Conservation (phyloP, 2,113 vertebrate genomes). For the Eulemur rufifrons region DNA sequence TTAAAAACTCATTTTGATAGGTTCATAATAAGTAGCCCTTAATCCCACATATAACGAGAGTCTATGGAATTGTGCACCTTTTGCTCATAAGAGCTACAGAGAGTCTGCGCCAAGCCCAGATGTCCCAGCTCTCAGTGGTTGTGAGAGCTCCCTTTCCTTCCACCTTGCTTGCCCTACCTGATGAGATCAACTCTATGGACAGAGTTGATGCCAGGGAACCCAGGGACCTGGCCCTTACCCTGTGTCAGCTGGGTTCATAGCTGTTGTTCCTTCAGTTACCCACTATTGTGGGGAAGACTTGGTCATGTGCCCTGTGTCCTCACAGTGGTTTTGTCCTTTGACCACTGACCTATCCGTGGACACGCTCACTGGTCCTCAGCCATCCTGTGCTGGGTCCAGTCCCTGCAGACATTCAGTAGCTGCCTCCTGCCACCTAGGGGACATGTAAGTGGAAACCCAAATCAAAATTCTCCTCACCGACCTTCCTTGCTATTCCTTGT, state of each 20-base stretch:
- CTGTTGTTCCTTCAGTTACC: fast-evolving
- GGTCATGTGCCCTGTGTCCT: background rate
- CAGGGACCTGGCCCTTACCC: background rate
- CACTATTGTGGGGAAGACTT: background rate
- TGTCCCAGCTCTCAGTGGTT: background rate
- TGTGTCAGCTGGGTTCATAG: background rate
- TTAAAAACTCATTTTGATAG: background rate
- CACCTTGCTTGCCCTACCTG: background rate
- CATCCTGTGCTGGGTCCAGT: background rate
- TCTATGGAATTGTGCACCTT: background rate
- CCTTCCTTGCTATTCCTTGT: background rate
- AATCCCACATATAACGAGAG: background rate
- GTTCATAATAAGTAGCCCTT: background rate
- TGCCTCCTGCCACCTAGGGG: background rate
- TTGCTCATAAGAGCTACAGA: background rate
- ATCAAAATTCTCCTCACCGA: background rate
- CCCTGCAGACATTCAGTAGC: background rate
- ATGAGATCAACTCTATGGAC: background rate
- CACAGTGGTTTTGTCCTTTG: background rate
- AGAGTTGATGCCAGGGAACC: background rate
- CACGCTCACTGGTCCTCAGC: background rate
- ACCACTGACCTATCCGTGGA: background rate
- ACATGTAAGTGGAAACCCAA: background rate
- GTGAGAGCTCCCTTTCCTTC: background rate
- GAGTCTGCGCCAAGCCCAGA: background rate